phyloP scores from a whole-genome alignment of 2,888 invertebrate species.

The Parascotia fuliginaria region DNA sequence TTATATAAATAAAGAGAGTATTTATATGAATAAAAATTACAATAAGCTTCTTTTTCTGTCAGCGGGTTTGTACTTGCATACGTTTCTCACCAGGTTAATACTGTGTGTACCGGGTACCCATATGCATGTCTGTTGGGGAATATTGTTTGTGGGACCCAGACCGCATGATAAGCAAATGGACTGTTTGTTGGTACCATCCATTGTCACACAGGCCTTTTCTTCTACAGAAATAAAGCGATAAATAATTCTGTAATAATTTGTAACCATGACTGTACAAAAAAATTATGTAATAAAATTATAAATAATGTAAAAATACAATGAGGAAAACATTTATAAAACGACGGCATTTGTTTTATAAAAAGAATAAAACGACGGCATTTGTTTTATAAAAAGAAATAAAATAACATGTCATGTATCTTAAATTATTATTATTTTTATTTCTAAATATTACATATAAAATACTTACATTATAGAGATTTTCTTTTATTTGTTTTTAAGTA shows the following conservation, averaged over 20 bases:
- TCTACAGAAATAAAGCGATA: neutral
- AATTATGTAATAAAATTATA: constrained; percentile 1
- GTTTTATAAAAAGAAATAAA: constrained; percentile 35
- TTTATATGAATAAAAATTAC: too few species aligned
- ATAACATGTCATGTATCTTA: constrained; percentile 42
- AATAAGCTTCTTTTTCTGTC: too few species aligned
- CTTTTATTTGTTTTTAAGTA: constrained; percentile 13
- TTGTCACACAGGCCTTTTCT: too few species aligned
- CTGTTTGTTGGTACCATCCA: too few species aligned
- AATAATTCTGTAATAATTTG: neutral
- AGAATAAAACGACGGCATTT: constrained; percentile 13
- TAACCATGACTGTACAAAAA: constrained; percentile 7
- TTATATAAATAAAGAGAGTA: too few species aligned
- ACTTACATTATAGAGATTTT: constrained; percentile 52
- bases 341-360: constrained; percentile 16
- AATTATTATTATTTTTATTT: constrained; percentile 57
- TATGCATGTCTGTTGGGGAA: too few species aligned
- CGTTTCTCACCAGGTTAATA: too few species aligned
- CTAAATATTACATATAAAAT: constrained; percentile 67
- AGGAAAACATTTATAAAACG: constrained; percentile 16
- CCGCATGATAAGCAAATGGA: too few species aligned
- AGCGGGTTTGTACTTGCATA: too few species aligned
- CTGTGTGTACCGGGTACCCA: too few species aligned
- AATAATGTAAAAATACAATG: constrained; percentile 13
- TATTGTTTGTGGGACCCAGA: too few species aligned